These are phyloP conservation scores for Xyrichtys novacula DNA, from an alignment of 2,797 vertebrate genomes.

Conservation along the genomic window DNA sequence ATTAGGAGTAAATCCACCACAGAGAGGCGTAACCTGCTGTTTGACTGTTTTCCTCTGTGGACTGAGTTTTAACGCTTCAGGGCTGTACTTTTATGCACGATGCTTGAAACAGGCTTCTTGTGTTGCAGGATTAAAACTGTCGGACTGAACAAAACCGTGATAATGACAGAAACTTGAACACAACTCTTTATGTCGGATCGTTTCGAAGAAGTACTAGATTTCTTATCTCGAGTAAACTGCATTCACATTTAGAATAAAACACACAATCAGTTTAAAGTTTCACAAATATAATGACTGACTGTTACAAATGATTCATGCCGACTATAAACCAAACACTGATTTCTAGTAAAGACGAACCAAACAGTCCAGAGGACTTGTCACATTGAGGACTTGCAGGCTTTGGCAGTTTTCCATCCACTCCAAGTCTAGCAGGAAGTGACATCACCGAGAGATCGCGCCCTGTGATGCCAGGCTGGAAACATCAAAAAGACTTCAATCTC, in stretches of 20 bases:
- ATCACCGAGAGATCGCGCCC: slow-evolving; percentile 52
- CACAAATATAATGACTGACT: neutral
- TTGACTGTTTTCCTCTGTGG: too few relatives aligned
- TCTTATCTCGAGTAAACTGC: neutral
- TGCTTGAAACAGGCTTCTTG: too few relatives aligned
- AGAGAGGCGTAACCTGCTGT: too few relatives aligned
- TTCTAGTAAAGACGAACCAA: slow-evolving; percentile 11
- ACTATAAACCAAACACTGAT: slow-evolving; percentile 16
- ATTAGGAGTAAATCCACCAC: too few relatives aligned
- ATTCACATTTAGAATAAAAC: neutral
- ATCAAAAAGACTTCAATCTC: slow-evolving; percentile 68
- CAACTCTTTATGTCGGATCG: neutral
- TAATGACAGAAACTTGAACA: neutral
- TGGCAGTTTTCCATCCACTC: slow-evolving; percentile 10
- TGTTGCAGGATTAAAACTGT: too few relatives aligned
- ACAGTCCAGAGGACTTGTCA: slow-evolving; percentile 35
- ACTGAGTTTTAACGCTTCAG: too few relatives aligned
- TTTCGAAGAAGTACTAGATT: neutral
- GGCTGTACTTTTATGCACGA: too few relatives aligned
- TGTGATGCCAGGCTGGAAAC: slow-evolving; percentile 58
- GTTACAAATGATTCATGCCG: neutral
- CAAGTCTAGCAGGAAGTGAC: slow-evolving; percentile 53
- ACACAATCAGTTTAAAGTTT: neutral
- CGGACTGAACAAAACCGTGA: too few relatives aligned
- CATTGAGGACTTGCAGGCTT: slow-evolving; percentile 56